Base-by-base conservation (phyloP, 2,888 invertebrate species). In the Plemyria rubiginata region DNA sequence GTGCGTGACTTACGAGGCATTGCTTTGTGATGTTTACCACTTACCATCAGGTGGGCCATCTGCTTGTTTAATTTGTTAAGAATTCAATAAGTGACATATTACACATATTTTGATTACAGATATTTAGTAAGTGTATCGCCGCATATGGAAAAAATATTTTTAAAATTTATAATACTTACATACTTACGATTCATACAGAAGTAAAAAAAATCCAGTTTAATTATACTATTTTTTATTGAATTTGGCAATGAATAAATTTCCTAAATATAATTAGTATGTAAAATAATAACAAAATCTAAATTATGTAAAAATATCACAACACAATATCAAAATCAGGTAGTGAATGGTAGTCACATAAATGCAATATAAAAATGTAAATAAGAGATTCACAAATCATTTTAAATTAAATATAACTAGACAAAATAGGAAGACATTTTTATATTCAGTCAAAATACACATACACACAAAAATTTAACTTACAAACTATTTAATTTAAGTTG, bases 401-500 rank as follows among this genome's bases (percentile, higher is more conserved):
- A 62, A 46, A 45, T 32, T 54, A 75, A 76, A 73, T 38, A 73
- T 74, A 70, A 52, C 60, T 29, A 50, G n/a, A 53, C 11, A 64
- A 57, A 50, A 22, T 48, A 60, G 60, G 62, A 65, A 67, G 62
- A 67, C 67, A 65, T 29, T 50, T n/a, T 28, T 54, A 12, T 22
- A 36, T 36, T 63, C 63, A 63, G 63, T 63, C 63, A 51, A 54
- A 55, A 51, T 48, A 51, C 29, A 51, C 32, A 36, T n/a, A 29
- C 15, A 50, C 28, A 54, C 15, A 40, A 36, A 62, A 62, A 36
- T 53, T 49, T 12, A 53, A 54, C 43, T 60, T 50, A 54, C n/a
- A 16, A 56, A 49, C 41, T 50, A 56, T 29, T 15, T 52, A 16
- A 49, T 12, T 38, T 36, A 32, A 32, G 4, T 50, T 50, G 32